phyloP scores from a whole-genome alignment of 2,888 invertebrate species.

The Caenorhabditis zanzibari region DNA sequence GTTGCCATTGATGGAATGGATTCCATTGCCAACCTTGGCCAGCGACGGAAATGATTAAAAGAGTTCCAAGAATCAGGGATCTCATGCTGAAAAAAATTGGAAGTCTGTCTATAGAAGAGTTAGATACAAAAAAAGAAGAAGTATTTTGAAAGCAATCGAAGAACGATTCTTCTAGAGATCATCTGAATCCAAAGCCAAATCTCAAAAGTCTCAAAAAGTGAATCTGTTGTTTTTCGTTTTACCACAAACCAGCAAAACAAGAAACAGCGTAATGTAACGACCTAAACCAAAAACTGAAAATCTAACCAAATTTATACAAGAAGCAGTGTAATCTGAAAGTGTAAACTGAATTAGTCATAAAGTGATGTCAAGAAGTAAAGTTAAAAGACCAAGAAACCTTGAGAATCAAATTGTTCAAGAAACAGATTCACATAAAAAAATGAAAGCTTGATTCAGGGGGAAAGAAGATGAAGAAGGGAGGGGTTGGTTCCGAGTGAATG shows the following conservation, averaged over 20 bases:
- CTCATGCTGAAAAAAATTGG: constrained; percentile 32
- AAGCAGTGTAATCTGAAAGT: background rate
- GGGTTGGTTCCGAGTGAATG: constrained; percentile 22
- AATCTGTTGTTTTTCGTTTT: background rate
- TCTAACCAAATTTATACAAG: constrained; percentile 28
- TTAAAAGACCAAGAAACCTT: constrained; percentile 16
- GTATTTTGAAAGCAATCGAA: background rate
- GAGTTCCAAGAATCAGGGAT: constrained; percentile 28
- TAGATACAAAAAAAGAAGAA: too few relatives aligned
- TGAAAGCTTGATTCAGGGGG: background rate
- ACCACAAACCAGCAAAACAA: background rate
- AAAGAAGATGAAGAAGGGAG: background rate
- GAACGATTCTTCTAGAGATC: constrained; percentile 3
- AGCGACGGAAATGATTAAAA: constrained; percentile 30
- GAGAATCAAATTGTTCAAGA: background rate
- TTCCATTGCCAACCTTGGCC: constrained; percentile 67
- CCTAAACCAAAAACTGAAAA: constrained; percentile 22
- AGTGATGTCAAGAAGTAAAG: constrained; percentile 39
- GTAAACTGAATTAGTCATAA: constrained; percentile 44
- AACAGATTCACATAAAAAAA: constrained; percentile 12
- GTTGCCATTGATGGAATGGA: constrained; percentile 67
- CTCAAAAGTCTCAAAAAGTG: background rate
- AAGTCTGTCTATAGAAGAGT: too few relatives aligned
- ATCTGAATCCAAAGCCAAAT: constrained; percentile 8
- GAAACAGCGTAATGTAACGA: constrained; percentile 19